Conservation (phyloP, 1,140 invertebrate genomes). For the Aphaenogaster floridana region DNA sequence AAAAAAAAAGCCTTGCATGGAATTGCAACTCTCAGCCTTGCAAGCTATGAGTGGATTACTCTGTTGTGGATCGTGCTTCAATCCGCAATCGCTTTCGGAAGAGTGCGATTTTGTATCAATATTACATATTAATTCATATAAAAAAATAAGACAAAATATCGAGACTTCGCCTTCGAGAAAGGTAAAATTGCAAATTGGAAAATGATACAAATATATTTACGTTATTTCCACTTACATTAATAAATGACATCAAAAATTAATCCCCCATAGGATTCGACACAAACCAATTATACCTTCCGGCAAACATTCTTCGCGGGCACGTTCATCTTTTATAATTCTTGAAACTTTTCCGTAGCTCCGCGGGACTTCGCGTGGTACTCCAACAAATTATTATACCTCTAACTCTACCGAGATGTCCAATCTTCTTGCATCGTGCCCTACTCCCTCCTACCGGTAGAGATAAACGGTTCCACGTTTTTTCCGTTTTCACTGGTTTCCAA, state of each 20-base stretch:
- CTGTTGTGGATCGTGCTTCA: conserved; percentile 98
- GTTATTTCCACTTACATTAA: not conserved
- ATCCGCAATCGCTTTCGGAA: conserved; percentile 93
- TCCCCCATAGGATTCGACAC: not conserved
- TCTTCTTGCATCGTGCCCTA: conserved; percentile 45
- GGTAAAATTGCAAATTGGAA: not conserved
- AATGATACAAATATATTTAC: not conserved
- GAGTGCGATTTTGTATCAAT: conserved; percentile 96
- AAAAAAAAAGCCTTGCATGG: conserved; percentile 83
- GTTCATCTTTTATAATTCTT: conserved; percentile 50
- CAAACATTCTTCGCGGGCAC: conserved; percentile 41
- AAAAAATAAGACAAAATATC: not conserved
- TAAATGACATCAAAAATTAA: conserved; percentile 26
- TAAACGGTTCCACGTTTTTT: conserved; percentile 53
- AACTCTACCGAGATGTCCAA: conserved; percentile 62
- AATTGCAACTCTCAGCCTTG: conserved; percentile 90
- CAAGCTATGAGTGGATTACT: conserved; percentile 98
- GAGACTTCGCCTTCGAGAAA: not conserved
- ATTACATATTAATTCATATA: too few relatives aligned
- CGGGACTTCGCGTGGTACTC: conserved; percentile 33
- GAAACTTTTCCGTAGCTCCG: conserved; percentile 38
- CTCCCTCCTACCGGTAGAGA: conserved; percentile 15
- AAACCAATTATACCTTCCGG: conserved; percentile 47
- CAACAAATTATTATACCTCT: conserved; percentile 59
- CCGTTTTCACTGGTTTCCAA: conserved; percentile 53